Conservation (phyloP, 37 sponge, comb jelly and placozoan species). For the Halichondria panicea region DNA sequence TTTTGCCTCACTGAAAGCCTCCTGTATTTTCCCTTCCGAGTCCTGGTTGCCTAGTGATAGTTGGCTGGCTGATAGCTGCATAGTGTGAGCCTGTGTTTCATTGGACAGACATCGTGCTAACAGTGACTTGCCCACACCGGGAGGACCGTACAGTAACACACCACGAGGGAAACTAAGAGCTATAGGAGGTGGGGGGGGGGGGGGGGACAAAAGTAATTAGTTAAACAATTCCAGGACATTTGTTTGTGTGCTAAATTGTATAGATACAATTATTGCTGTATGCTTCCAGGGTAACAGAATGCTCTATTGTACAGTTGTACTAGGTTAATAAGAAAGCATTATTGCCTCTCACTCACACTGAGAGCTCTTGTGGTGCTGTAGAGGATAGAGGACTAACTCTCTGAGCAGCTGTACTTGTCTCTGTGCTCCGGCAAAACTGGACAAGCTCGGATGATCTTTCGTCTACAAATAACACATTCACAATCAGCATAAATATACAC, state of each 20-base stretch:
- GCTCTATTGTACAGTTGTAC: too few species aligned
- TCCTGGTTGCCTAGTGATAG: slow-evolving; percentile 1
- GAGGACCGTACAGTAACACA: slow-evolving; percentile 60
- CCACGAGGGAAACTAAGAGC: slow-evolving; percentile 50
- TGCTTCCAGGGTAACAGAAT: too few species aligned
- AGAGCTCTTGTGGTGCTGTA: neutral
- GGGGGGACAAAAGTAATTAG: too few species aligned
- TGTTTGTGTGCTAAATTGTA: neutral
- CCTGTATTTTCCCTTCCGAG: slow-evolving; percentile 18
- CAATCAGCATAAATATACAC: too few species aligned
- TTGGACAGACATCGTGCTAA: slow-evolving; percentile 35
- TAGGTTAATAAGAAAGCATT: too few species aligned
- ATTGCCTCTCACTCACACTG: neutral
- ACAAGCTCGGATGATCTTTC: neutral
- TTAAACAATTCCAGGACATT: too few species aligned
- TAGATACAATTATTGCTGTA: neutral
- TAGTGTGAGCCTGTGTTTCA: slow-evolving; percentile 5
- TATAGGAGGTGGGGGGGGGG: neutral
- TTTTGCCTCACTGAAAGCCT: slow-evolving; percentile 40
- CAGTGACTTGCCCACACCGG: slow-evolving; percentile 75
- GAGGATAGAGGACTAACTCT: slow-evolving; percentile 49
- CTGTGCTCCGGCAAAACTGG: slow-evolving; percentile 45
- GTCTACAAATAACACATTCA: too few species aligned
- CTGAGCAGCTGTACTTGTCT: slow-evolving; percentile 42
- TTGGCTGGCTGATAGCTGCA: slow-evolving; percentile 12